phyloP scores from a whole-genome alignment of 2,797 vertebrate species.

The Poliocrania exsul region DNA sequence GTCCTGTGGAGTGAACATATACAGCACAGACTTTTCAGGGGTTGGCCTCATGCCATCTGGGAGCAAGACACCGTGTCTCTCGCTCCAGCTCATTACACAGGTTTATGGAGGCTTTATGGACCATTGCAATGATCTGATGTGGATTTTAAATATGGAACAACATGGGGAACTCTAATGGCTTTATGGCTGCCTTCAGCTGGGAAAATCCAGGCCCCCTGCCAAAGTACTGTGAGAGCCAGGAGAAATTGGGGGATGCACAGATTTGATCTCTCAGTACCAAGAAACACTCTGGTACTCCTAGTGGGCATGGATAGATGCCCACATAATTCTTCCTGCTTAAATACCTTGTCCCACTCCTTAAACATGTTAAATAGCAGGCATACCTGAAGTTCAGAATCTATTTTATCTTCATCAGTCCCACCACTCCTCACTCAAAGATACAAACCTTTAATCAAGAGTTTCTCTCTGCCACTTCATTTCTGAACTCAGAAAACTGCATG shows the following conservation, averaged over 20 bases:
- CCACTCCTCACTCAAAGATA: neutral
- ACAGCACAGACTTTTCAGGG: neutral
- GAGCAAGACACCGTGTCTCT: neutral
- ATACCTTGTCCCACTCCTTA: neutral
- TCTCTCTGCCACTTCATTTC: neutral
- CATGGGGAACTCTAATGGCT: neutral
- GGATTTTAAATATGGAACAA: conserved; percentile 12
- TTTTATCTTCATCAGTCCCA: neutral
- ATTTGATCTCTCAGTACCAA: neutral
- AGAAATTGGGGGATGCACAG: neutral
- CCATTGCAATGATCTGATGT: neutral
- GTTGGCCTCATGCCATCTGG: neutral
- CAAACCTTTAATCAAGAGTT: neutral
- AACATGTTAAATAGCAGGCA: neutral
- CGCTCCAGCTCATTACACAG: conserved; percentile 3
- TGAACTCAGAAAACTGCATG: neutral
- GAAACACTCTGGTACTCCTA: neutral
- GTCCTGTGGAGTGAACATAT: neutral
- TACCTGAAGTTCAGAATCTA: neutral
- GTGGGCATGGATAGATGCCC: neutral
- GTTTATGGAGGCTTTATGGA: conserved; percentile 41
- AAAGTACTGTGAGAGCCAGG: neutral
- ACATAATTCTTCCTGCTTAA: neutral
- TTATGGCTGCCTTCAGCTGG: neutral
- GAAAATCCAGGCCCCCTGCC: neutral